A percentile compares a stretch with the other conserved stretches of the same genome.
phyloP scores from a whole-genome alignment of 2,797 vertebrate genomes.

The Sebastes glaucus region DNA sequence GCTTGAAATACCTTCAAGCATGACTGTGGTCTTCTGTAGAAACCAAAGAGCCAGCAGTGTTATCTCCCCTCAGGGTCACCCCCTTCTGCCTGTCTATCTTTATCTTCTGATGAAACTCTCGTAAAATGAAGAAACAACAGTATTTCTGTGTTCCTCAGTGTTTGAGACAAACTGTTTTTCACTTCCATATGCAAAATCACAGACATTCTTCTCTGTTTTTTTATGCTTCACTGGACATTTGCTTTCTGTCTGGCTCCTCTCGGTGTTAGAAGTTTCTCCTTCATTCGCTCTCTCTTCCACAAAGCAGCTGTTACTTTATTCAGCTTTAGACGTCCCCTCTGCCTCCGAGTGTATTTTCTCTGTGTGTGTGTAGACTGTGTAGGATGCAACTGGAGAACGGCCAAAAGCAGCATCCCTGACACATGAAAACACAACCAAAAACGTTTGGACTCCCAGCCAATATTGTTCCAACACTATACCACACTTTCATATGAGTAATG shows the following conservation, averaged over 20 bases:
- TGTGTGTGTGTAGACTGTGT: neutral
- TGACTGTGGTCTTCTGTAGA: constrained; percentile 14
- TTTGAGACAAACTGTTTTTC: constrained; percentile 20
- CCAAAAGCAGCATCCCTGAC: constrained; percentile 26
- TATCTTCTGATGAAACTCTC: neutral
- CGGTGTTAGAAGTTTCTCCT: constrained; percentile 3
- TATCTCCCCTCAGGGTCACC: constrained; percentile 29
- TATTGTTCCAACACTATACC: neutral
- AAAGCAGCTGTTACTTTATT: constrained; percentile 7
- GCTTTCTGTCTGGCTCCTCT: constrained; percentile 44
- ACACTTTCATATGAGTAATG: neutral
- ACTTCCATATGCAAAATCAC: constrained; percentile 48
- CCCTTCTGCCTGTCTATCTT: constrained; percentile 9
- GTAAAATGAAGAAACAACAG: constrained; percentile 4
- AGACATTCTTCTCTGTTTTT: constrained; percentile 15
- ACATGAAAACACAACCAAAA: constrained; percentile 3
- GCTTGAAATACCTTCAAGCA: constrained; percentile 4
- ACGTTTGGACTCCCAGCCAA: neutral
- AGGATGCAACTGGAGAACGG: neutral
- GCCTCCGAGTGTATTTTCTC: constrained; percentile 7
- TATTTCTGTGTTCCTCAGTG: neutral
- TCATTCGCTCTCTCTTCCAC: constrained; percentile 45
- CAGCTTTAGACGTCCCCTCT: neutral
- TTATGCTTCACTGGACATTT: constrained; percentile 52
- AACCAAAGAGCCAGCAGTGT: constrained; percentile 1